Evolutionary conservation across 1,140 invertebrate genomes (phyloP).

Genomic region (Rhopalosiphum maidis): DNA sequence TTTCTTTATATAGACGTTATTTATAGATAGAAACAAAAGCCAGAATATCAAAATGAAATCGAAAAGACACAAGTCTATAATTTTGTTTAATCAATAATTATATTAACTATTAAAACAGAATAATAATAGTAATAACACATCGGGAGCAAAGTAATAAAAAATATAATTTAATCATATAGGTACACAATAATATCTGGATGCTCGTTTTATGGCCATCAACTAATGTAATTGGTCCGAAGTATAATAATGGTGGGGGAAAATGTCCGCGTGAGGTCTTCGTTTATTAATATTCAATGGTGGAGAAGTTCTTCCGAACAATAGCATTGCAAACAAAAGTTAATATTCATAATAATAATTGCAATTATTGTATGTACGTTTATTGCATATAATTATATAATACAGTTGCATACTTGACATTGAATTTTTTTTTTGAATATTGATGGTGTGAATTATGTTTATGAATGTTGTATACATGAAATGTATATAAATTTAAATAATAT

Average conservation of each 20-base stretch:
- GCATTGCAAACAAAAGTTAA: slow-evolving; percentile 4
- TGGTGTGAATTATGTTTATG: not conserved
- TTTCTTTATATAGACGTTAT: not conserved
- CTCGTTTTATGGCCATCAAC: slow-evolving; percentile 9
- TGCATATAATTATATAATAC: not conserved
- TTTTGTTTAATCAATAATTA: not conserved
- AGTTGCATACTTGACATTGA: slow-evolving; percentile 21
- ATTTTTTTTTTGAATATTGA: not conserved
- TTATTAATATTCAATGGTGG: slow-evolving; percentile 3
- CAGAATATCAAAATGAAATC: not conserved
- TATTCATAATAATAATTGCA: slow-evolving; percentile 13
- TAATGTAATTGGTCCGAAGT: not conserved
- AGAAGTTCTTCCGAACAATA: not conserved
- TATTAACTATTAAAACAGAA: not conserved
- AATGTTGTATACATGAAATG: not conserved
- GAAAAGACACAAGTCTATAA: not conserved
- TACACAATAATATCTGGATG: not conserved
- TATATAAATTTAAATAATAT: not conserved
- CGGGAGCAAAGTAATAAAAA: not conserved
- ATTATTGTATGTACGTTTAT: not conserved
- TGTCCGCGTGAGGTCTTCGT: not conserved
- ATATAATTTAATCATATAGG: not conserved
- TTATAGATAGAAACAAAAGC: not conserved
- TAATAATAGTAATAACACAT: not conserved
- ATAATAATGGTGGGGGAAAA: not conserved